phyloP scores from a whole-genome alignment of 2,888 invertebrate genomes.

The Sisyra terminalis region DNA sequence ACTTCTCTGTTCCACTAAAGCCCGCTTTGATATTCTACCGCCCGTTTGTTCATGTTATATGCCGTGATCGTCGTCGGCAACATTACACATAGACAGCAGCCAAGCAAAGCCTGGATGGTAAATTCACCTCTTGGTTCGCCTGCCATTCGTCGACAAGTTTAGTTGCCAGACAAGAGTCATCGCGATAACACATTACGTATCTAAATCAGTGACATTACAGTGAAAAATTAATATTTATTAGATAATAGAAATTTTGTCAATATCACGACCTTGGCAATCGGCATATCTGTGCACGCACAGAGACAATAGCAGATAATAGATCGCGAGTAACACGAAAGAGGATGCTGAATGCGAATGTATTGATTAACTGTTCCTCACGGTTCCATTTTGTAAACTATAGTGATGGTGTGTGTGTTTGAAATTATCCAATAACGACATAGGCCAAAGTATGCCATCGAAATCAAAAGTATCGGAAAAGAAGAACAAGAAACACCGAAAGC shows the following conservation, averaged over 20 bases:
- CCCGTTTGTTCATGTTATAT: slow-evolving; percentile 4
- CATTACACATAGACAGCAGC: not conserved
- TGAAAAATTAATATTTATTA: too few relatives aligned
- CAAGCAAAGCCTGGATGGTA: slow-evolving; percentile 2
- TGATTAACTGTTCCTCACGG: not conserved
- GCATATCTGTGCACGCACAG: too few relatives aligned
- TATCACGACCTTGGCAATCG: too few relatives aligned
- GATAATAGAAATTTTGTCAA: too few relatives aligned
- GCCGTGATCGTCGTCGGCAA: slow-evolving; percentile 7
- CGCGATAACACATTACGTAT: slow-evolving; percentile 5
- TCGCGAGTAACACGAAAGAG: slow-evolving; percentile 1
- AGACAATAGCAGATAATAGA: too few relatives aligned
- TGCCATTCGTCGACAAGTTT: slow-evolving; percentile 10
- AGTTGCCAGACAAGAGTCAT: slow-evolving; percentile 9
- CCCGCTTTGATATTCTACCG: slow-evolving; percentile 5
- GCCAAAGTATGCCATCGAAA: slow-evolving; percentile 1
- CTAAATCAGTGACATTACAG: too few relatives aligned
- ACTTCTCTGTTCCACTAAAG: slow-evolving; percentile 13
- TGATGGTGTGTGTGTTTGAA: too few relatives aligned
- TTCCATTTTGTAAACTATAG: too few relatives aligned
- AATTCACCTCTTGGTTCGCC: slow-evolving; percentile 13
- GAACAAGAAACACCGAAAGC: not conserved
- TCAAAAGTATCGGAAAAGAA: not conserved
- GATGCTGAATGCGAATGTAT: not conserved
- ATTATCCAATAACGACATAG: too few relatives aligned